Conservation (phyloP, 1,140 invertebrate species). For the Pseudomyrmex cubaensis region DNA sequence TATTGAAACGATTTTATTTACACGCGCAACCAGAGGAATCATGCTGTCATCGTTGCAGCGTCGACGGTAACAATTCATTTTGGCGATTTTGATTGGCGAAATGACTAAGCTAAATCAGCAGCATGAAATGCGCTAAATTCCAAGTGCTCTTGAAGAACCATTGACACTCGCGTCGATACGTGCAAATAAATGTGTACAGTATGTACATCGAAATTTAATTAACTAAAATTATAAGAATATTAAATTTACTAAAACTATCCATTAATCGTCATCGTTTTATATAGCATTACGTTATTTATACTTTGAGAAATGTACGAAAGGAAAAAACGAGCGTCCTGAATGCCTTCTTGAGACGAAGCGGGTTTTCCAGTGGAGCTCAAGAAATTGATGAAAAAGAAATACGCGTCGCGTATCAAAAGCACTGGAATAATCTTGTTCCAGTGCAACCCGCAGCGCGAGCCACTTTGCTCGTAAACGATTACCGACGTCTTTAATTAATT, state of each 20-base stretch:
- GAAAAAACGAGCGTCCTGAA: too few species aligned
- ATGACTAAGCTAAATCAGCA: background rate
- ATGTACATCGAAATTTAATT: too few species aligned
- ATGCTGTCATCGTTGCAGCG: background rate
- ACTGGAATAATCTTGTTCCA: constrained; percentile 25
- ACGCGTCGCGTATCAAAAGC: background rate
- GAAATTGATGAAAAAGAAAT: constrained; percentile 12
- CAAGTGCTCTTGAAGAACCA: background rate
- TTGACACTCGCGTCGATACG: background rate
- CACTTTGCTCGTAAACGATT: constrained; percentile 15
- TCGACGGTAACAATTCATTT: background rate
- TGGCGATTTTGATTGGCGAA: background rate
- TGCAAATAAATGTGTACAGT: too few species aligned
- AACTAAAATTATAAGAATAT: too few species aligned
- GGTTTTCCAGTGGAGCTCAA: background rate
- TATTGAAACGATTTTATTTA: constrained; percentile 13
- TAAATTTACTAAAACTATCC: too few species aligned
- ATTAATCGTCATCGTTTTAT: too few species aligned
- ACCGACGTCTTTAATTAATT: constrained; percentile 59
- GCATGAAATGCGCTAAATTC: constrained; percentile 1
- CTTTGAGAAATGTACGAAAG: background rate
- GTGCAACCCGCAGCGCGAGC: background rate
- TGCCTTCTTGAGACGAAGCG: background rate
- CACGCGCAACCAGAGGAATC: background rate
- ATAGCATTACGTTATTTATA: background rate